Conservation (phyloP, 2,113 vertebrate species). For the Pterocles orientalis region DNA sequence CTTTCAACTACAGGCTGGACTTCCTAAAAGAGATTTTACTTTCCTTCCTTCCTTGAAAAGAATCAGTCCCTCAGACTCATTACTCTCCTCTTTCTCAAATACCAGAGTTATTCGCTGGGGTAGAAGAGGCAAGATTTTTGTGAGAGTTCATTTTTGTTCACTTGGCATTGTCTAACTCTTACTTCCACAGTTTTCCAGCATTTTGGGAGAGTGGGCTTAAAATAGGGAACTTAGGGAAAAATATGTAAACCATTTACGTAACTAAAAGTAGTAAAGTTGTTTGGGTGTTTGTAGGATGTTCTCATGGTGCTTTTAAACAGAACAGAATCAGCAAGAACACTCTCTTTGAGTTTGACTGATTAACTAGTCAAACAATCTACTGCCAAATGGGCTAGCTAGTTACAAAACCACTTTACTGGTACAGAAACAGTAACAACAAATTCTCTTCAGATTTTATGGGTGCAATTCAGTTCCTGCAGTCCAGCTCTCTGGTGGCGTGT, state of each 20-base stretch:
- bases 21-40: background rate
- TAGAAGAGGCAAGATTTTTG: background rate
- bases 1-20: background rate
- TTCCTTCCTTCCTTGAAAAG: background rate
- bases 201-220: background rate
- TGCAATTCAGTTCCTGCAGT: background rate
- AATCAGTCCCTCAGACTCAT: background rate
- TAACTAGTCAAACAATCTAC: background rate
- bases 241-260: background rate
- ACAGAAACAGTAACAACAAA: background rate
- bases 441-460: background rate
- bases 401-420: background rate
- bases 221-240: background rate
- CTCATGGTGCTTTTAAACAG: background rate
- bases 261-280: background rate
- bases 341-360: background rate
- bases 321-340: background rate
- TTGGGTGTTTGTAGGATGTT: background rate
- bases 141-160: background rate
- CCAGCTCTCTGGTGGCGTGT: background rate
- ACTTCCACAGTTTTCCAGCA: background rate
- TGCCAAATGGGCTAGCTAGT: background rate
- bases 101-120: background rate
- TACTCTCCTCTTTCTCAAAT: background rate
- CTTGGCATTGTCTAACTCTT: background rate